Evolutionary conservation across 2,888 invertebrate species (phyloP).

Genomic region (Calliscelio sp.): DNA sequence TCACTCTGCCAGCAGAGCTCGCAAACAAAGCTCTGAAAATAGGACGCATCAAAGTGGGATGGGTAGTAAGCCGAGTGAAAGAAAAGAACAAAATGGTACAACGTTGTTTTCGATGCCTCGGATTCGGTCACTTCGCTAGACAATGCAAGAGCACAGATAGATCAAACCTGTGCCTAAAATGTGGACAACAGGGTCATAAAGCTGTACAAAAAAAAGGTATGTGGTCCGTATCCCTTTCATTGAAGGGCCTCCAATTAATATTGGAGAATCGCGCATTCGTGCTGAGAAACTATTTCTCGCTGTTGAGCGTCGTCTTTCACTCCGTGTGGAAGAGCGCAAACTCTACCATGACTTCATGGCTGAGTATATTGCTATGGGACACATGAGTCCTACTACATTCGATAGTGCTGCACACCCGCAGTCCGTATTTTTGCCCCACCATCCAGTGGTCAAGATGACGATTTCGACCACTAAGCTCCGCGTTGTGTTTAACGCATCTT

Average conservation of each 20-base stretch:
- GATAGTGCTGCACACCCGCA: no score
- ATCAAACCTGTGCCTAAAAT: no score
- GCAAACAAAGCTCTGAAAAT: no score
- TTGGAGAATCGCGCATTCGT: not conserved
- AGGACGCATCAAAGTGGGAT: no score
- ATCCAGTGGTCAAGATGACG: not conserved
- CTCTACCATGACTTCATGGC: not conserved
- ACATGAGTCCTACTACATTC: not conserved
- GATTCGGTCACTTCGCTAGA: no score
- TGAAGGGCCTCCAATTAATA: not conserved
- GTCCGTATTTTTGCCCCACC: conserved; percentile 11
- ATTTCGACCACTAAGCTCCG: conserved; percentile 1
- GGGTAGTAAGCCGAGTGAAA: no score
- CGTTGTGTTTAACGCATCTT: conserved; percentile 20
- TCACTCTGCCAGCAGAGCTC: no score
- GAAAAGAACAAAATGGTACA: no score
- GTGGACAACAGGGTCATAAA: no score
- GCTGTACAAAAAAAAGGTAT: no score
- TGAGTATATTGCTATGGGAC: not conserved
- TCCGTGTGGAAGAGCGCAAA: not conserved
- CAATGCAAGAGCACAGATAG: no score
- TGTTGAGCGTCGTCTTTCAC: not conserved
- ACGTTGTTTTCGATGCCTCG: no score
- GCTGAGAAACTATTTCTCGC: not conserved
- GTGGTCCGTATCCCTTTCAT: not conserved